Conservation (phyloP, 2,888 invertebrate genomes). For the Pseudococcus jackbeardsleyi region DNA sequence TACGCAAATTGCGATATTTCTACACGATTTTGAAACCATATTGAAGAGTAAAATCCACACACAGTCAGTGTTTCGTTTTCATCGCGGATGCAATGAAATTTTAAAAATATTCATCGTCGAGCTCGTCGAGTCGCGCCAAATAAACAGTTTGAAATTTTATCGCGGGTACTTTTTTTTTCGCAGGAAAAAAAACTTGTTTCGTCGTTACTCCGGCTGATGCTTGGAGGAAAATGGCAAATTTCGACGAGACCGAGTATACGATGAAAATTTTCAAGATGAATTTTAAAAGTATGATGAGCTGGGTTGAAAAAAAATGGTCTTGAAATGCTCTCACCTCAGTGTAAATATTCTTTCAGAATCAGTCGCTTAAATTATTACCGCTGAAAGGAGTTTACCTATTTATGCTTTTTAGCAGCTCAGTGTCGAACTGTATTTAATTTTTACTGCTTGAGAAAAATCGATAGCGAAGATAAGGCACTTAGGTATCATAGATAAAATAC, state of each 20-base stretch:
- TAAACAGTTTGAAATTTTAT: not conserved
- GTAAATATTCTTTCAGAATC: not conserved
- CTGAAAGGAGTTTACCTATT: not conserved
- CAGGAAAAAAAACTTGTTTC: not conserved
- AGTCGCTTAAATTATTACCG: not conserved
- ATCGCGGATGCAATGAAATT: not conserved
- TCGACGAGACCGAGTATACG: not conserved
- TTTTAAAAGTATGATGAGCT: conserved; percentile 18
- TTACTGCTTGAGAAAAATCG: not conserved
- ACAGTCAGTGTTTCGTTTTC: not conserved
- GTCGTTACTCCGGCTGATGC: not conserved
- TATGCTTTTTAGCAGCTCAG: too few species aligned
- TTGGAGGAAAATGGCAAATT: not conserved
- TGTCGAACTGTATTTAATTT: not conserved
- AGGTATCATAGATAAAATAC: too few species aligned
- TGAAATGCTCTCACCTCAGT: not conserved
- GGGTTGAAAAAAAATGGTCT: conserved; percentile 23
- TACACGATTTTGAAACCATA: not conserved
- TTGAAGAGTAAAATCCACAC: not conserved
- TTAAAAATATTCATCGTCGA: not conserved
- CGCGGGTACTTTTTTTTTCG: not conserved
- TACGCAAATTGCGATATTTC: conserved; percentile 15
- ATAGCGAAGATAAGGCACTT: too few species aligned
- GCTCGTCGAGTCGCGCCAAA: not conserved
- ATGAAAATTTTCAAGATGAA: conserved; percentile 25